A percentile compares a stretch with the other conserved stretches of the same genome.
phyloP scores from a whole-genome alignment of 2,888 invertebrate genomes.

The Aphrophora alni region DNA sequence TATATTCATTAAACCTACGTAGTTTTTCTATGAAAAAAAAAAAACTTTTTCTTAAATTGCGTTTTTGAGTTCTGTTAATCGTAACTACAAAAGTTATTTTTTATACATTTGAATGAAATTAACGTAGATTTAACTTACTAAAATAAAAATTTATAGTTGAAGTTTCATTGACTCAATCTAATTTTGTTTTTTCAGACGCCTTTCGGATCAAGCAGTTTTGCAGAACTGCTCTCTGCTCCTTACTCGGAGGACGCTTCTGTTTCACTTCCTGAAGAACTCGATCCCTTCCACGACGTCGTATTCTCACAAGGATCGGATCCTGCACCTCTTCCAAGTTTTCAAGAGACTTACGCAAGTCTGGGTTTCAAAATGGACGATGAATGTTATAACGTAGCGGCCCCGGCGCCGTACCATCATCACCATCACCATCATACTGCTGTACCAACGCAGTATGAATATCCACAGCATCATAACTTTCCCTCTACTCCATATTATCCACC shows the following conservation, averaged over 20 bases:
- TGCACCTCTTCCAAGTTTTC: constrained; percentile 80
- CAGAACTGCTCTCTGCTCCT: constrained; percentile 76
- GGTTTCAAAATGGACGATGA: constrained; percentile 88
- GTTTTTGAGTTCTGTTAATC: too few species aligned
- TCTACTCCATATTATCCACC: constrained; percentile 51
- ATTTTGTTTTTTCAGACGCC: constrained; percentile 66
- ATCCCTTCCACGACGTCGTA: constrained; percentile 75
- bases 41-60: too few species aligned
- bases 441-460: constrained; percentile 50
- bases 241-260: constrained; percentile 75
- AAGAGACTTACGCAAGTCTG: constrained; percentile 74
- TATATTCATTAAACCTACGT: too few species aligned
- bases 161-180: too few species aligned
- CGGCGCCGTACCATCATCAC: constrained; percentile 59
- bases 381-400: constrained; percentile 68
- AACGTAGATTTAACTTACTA: too few species aligned
- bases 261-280: constrained; percentile 74
- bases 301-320: constrained; percentile 60
- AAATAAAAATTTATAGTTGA: too few species aligned
- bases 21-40: too few species aligned
- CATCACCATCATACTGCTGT: constrained; percentile 56
- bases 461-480: constrained; percentile 63
- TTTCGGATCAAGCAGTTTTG: constrained; percentile 78
- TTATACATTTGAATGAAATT: too few species aligned
- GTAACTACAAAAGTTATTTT: too few species aligned